A percentile compares a stretch with the other conserved stretches of the same genome.
Conservation (phyloP, 2,888 invertebrate species). For the Leptogaster cylindrica region DNA sequence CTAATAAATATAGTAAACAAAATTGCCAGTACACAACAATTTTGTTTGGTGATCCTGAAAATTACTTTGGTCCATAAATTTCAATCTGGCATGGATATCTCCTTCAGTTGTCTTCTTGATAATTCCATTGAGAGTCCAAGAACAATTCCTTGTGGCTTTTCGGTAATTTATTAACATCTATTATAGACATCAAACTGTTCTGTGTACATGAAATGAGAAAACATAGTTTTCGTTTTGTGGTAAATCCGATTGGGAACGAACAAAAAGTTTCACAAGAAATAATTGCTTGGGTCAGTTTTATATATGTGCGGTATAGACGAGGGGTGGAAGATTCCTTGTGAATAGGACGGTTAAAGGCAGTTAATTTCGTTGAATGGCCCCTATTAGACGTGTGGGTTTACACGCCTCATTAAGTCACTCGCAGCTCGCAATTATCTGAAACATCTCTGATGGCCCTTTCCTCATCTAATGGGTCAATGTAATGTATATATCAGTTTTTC, state of each 20-base stretch:
- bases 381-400: conserved; percentile 12
- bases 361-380: conserved; percentile 11
- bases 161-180: conserved; percentile 6
- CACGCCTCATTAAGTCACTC: conserved; percentile 21
- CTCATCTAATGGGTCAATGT: too few species aligned
- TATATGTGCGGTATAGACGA: neutral
- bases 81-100: neutral
- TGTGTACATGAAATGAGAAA: neutral
- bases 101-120: conserved; percentile 11
- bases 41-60: conserved; percentile 12
- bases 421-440: conserved; percentile 10
- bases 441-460: neutral
- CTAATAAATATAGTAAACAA: too few species aligned
- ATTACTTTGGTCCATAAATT: conserved; percentile 8
- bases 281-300: conserved; percentile 11
- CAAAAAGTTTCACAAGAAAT: conserved; percentile 19
- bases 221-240: neutral
- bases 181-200: neutral
- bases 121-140: conserved; percentile 6
- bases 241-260: conserved; percentile 6
- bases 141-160: conserved; percentile 10
- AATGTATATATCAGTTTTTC: neutral
- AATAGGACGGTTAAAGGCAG: conserved; percentile 1
- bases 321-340: neutral
- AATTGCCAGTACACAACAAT: conserved; percentile 16